Evolutionary conservation across 2,888 invertebrate species (phyloP).

Genomic region (Priocnemis perturbator): DNA sequence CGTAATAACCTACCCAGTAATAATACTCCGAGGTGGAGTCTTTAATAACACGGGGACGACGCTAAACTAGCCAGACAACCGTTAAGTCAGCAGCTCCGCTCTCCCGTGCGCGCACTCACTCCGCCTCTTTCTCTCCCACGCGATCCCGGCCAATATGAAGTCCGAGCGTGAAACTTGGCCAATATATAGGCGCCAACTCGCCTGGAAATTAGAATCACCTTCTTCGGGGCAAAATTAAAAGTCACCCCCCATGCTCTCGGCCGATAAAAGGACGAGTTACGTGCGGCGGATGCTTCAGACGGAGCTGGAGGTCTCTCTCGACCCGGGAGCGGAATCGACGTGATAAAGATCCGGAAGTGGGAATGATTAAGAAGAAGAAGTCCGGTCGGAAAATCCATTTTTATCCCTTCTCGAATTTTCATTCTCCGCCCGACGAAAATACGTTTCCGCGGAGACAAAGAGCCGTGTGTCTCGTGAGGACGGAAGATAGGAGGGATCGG

Average conservation of each 20-base stretch:
- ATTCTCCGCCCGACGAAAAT: no score
- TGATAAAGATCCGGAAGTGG: constrained; percentile 8
- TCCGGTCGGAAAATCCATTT: no score
- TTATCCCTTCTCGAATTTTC: background rate
- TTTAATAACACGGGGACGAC: constrained; percentile 54
- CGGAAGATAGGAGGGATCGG: no score
- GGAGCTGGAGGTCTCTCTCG: constrained; percentile 11
- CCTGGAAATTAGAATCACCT: constrained; percentile 55
- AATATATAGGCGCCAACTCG: constrained; percentile 44
- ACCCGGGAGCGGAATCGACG: constrained; percentile 19
- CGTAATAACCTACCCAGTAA: constrained; percentile 50
- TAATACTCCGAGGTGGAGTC: constrained; percentile 43
- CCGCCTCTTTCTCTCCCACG: background rate
- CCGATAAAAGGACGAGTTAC: constrained; percentile 38
- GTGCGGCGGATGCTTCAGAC: constrained; percentile 32
- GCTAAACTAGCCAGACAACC: constrained; percentile 57
- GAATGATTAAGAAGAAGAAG: no score
- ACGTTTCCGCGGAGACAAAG: no score
- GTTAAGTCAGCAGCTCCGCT: constrained; percentile 46
- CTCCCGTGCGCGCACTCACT: constrained; percentile 6
- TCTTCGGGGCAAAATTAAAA: constrained; percentile 56
- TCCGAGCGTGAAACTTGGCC: constrained; percentile 53
- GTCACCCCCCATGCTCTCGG: constrained; percentile 32
- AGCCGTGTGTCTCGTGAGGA: no score
- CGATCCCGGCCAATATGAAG: constrained; percentile 42